Evolutionary conservation across 1,140 invertebrate species (phyloP).

Genomic region (Stenopsyche tienmushanensis): DNA sequence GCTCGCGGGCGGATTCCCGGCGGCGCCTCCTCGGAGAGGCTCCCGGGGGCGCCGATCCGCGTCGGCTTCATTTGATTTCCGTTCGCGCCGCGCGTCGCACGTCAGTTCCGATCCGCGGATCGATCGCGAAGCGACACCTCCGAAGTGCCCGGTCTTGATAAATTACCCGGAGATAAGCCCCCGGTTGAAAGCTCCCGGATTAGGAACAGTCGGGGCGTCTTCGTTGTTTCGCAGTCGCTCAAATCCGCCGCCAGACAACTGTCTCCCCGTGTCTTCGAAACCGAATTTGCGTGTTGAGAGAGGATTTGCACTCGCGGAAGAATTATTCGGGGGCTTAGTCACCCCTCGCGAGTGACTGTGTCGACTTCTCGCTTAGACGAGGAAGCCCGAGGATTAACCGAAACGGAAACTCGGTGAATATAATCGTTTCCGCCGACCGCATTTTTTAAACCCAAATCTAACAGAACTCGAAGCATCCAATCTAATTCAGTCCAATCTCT

Average conservation of each 20-base stretch:
- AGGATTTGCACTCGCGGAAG: slow-evolving; percentile 11
- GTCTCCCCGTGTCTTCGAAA: not conserved
- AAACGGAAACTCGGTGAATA: too few species aligned
- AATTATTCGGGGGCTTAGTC: not conserved
- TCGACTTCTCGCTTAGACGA: not conserved
- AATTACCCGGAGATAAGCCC: slow-evolving; percentile 13
- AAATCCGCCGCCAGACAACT: slow-evolving; percentile 17
- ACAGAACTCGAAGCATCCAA: too few species aligned
- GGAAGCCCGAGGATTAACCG: too few species aligned
- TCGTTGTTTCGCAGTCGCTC: slow-evolving; percentile 8
- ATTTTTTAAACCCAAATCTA: too few species aligned
- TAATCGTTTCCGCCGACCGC: too few species aligned
- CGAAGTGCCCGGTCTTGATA: not conserved
- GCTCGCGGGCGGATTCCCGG: too few species aligned
- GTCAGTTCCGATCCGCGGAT: slow-evolving; percentile 20
- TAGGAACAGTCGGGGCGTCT: not conserved
- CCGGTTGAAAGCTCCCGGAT: slow-evolving; percentile 2
- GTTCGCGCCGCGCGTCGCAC: not conserved
- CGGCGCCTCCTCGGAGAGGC: not conserved
- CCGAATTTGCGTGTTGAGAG: slow-evolving; percentile 10
- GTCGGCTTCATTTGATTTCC: not conserved
- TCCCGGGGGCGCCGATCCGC: not conserved
- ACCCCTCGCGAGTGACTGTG: not conserved
- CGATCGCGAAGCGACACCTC: not conserved
- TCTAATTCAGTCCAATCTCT: too few species aligned